Base-by-base conservation (phyloP, 92 coral and sea anemone genomes). In the Pocillopora grandis region DNA sequence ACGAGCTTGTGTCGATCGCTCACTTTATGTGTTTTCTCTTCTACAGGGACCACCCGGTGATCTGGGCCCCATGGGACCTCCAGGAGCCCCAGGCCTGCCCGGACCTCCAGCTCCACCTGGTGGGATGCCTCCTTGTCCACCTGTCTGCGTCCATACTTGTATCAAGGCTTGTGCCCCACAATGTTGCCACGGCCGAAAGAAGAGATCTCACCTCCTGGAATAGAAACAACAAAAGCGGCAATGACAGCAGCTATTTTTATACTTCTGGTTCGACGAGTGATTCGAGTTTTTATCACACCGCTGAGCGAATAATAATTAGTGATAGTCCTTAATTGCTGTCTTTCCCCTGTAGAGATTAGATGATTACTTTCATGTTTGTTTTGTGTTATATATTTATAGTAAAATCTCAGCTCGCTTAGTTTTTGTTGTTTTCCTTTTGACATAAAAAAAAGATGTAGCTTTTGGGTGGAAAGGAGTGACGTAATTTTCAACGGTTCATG, bases 21-120 rank as follows among this genome's bases (percentile, higher is more conserved):
- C 58, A 59, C 18, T 59, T 7, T 17, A 78, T 23, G 10, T 18
- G 14, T 59, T 62, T 62, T 72, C 57, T 75, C 52, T 82, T 9
- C 65, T 63, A 12, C 66, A 83, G 86, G 98, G 98, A 90, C 98
- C 98, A 20, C 98, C 98, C 79, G 98, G 98, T 35, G 98, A 96
- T 72, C 85, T 91, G 86, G 98, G 98, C 78, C 93, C 96, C 70
- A 86, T 94, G 94, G 98, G 98, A 83, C 95, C 98, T 36, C 98
- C 94, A 58, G 98, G 98, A 81, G 84, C 93, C 1, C 86, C 88
- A 21, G 98, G 98, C 67, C 91, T 87, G 77, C 96, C 96, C 35
- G 98, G 98, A n/a, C 91, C 91, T 72, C 98, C 98, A 82, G 98
- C 98, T 63, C 98, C 98, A 16, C 98, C 98, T 64, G 98, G 98